These are phyloP conservation scores for Mixornis gularis DNA, from an alignment of 2,113 vertebrate species.

Conservation along the genomic window DNA sequence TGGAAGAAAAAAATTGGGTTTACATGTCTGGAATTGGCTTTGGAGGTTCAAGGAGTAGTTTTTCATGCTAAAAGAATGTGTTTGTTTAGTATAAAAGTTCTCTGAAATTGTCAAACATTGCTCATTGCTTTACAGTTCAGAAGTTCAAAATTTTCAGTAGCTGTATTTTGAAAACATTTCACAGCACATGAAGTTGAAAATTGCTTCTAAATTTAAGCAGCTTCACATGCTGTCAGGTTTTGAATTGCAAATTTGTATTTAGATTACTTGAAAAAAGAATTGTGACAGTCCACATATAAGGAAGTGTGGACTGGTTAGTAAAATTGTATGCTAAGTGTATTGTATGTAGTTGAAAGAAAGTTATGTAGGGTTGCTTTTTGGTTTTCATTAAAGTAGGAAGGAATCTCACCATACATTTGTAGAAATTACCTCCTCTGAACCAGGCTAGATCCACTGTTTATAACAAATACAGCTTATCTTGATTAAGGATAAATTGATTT, in stretches of 20 bases:
- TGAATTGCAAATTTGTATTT: not conserved
- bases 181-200: not conserved
- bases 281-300: not conserved
- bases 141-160: not conserved
- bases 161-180: not conserved
- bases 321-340: not conserved
- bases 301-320: not conserved
- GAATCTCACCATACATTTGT: not conserved
- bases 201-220: not conserved
- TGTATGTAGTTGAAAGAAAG: not conserved
- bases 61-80: not conserved
- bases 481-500: not conserved
- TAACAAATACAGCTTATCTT: not conserved
- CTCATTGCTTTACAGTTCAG: not conserved
- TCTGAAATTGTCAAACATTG: not conserved
- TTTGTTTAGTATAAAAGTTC: not conserved
- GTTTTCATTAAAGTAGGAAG: not conserved
- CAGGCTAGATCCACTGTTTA: not conserved
- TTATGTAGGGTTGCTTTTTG: not conserved
- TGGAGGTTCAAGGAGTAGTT: not conserved
- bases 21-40: not conserved
- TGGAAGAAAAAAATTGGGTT: not conserved
- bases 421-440: not conserved
- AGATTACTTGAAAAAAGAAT: not conserved
- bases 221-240: not conserved